Percentiles rank a stretch among this genome's conserved stretches.
Conservation (phyloP, 1,140 invertebrate genomes). For the Telenomus remus region DNA sequence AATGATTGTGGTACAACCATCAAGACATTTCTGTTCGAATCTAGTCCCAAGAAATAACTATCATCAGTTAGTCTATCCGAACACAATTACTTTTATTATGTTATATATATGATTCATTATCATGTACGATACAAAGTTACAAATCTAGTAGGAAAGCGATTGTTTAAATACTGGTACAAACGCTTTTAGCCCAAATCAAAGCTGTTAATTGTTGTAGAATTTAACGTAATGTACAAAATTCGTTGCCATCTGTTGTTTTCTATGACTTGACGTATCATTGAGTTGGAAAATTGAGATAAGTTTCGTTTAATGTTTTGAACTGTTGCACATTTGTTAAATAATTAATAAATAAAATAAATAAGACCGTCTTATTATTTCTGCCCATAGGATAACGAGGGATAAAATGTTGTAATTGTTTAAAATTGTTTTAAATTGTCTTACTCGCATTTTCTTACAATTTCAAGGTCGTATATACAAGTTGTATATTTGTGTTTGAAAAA, state of each 20-base stretch:
- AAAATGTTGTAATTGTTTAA: constrained; percentile 19
- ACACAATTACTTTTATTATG: constrained; percentile 37
- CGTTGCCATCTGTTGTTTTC: no score
- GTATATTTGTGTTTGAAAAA: no score
- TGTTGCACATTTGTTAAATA: constrained; percentile 20
- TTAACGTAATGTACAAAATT: no score
- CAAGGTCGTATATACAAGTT: no score
- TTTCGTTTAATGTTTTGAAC: constrained; percentile 10
- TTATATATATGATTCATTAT: constrained; percentile 37
- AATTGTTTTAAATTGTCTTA: not conserved
- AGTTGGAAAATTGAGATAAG: not conserved
- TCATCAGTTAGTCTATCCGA: constrained; percentile 34
- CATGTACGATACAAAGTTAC: constrained; percentile 35
- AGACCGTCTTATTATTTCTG: constrained; percentile 24
- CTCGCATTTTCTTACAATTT: not conserved
- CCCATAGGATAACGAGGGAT: constrained; percentile 19
- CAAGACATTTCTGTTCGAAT: not conserved
- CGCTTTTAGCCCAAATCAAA: constrained; percentile 46
- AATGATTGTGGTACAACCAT: constrained; percentile 21
- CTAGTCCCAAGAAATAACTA: constrained; percentile 25
- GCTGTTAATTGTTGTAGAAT: not conserved
- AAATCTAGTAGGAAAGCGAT: constrained; percentile 57
- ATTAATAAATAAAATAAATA: constrained; percentile 55
- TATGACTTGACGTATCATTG: not conserved
- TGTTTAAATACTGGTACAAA: constrained; percentile 53